phyloP scores from a whole-genome alignment of 1,140 invertebrate species.

The Anoplophora glabripennis region DNA sequence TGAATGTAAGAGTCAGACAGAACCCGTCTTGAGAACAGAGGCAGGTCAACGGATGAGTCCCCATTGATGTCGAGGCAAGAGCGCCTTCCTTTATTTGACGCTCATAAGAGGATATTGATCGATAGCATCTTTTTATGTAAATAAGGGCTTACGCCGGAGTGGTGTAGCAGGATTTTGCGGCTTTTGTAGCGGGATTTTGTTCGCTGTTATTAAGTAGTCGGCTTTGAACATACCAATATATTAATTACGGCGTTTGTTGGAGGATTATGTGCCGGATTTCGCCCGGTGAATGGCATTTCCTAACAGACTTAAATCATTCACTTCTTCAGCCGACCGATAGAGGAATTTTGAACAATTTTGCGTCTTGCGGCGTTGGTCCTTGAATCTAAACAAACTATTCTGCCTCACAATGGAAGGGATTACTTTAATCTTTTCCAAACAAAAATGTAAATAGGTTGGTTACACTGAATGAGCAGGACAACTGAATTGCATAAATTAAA shows the following conservation, averaged over 20 bases:
- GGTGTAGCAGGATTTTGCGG: conserved; percentile 16
- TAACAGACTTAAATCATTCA: too few species aligned
- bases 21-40: not conserved
- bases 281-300: too few species aligned
- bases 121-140: conserved; percentile 19
- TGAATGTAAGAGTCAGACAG: not conserved
- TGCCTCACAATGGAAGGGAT: too few species aligned
- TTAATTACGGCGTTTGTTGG: conserved; percentile 10
- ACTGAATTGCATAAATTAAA: too few species aligned
- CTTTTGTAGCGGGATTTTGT: conserved; percentile 11
- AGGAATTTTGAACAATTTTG: too few species aligned
- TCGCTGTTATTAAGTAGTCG: conserved; percentile 10
- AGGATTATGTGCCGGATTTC: not conserved
- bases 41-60: not conserved
- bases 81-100: not conserved
- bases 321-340: too few species aligned
- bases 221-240: conserved; percentile 10
- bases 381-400: too few species aligned
- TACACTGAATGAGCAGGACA: too few species aligned
- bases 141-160: conserved; percentile 12
- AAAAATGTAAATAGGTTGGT: too few species aligned
- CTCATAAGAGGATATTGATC: conserved; percentile 9
- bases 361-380: too few species aligned
- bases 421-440: too few species aligned
- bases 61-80: not conserved